Percentiles rank a stretch among this genome's conserved stretches.
Conservation (phyloP, 2,113 vertebrate species). For the Aix galericulata region DNA sequence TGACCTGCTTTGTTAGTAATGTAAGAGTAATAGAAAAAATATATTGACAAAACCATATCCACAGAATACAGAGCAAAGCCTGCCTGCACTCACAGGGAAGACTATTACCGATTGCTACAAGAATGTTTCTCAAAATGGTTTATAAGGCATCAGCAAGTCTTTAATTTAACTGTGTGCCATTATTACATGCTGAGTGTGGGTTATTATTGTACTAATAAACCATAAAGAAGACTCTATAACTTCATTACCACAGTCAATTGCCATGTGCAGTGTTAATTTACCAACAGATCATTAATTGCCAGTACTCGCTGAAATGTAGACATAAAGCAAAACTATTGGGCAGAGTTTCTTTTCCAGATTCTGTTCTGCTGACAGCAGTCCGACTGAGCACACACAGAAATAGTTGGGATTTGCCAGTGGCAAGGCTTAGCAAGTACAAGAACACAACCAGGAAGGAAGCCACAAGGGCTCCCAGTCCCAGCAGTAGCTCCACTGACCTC, state of each 20-base stretch:
- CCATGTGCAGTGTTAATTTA: conserved; percentile 64
- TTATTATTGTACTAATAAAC: conserved; percentile 74
- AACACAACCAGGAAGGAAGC: background rate
- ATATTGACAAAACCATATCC: conserved; percentile 8
- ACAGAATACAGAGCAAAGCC: conserved; percentile 25
- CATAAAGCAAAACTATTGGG: conserved; percentile 50
- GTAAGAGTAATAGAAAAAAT: conserved; percentile 39
- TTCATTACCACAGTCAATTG: conserved; percentile 73
- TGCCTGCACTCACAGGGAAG: background rate
- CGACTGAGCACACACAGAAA: background rate
- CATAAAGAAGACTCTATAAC: conserved; percentile 70
- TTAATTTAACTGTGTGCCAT: conserved; percentile 71
- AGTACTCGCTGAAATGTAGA: background rate
- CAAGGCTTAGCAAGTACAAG: background rate
- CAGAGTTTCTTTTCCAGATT: conserved; percentile 14
- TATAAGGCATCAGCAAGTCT: conserved; percentile 68
- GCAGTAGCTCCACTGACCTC: background rate
- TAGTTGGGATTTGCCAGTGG: background rate
- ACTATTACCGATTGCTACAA: background rate
- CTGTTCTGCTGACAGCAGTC: background rate
- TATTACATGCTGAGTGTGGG: conserved; percentile 64
- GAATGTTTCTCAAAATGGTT: conserved; percentile 53
- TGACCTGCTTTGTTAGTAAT: conserved; percentile 33
- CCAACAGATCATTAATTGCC: conserved; percentile 62
- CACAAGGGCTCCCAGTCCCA: background rate